phyloP scores from a whole-genome alignment of 2,113 vertebrate species.

The Riparia riparia region DNA sequence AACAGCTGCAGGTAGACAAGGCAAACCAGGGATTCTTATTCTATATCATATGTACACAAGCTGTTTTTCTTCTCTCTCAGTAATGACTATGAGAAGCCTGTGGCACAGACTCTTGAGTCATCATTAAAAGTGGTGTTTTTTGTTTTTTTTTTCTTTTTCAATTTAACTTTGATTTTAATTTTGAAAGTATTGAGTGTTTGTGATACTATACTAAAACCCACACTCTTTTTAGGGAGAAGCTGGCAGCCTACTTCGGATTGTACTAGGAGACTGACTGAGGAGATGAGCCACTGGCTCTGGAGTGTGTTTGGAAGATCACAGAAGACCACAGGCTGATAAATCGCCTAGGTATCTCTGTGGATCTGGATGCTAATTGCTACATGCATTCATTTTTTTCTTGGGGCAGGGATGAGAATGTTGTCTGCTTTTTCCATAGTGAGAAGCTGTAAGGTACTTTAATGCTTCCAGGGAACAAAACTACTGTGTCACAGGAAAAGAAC shows the following conservation, averaged over 20 bases:
- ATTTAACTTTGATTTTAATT: neutral
- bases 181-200: neutral
- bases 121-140: neutral
- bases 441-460: neutral
- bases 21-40: neutral
- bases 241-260: neutral
- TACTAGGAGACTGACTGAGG: neutral
- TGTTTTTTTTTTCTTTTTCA: neutral
- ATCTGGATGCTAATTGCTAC: neutral
- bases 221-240: neutral
- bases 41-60: neutral
- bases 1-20: slow-evolving; percentile 63
- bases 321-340: neutral
- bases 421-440: neutral
- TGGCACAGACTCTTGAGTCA: neutral
- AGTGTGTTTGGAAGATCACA: neutral
- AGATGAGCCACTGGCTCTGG: neutral
- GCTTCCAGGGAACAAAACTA: neutral
- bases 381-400: neutral
- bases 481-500: neutral
- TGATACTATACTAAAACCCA: neutral
- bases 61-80: neutral
- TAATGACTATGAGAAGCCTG: neutral
- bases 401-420: neutral
- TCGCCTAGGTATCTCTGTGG: rapidly evolving